Conservation (phyloP, 1,140 invertebrate genomes). For the Caerostris extrusa region DNA sequence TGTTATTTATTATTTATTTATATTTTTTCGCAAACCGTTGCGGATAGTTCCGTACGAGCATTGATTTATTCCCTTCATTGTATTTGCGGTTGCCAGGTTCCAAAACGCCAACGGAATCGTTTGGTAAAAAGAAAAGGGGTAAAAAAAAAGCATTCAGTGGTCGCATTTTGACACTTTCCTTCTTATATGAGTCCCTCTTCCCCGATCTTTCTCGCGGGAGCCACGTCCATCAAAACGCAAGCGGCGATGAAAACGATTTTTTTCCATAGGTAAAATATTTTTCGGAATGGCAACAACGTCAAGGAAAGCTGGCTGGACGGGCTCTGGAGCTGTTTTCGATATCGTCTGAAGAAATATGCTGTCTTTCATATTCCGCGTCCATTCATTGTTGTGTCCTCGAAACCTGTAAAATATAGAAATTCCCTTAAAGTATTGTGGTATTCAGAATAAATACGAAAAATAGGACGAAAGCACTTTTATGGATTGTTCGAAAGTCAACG, state of each 20-base stretch:
- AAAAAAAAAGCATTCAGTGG: slow-evolving; percentile 50
- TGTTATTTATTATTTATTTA: background rate
- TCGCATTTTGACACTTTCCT: slow-evolving; percentile 55
- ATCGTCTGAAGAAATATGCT: slow-evolving; percentile 41
- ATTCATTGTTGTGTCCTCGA: slow-evolving; percentile 2
- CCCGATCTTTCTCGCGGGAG: slow-evolving; percentile 12
- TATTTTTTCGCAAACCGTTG: background rate
- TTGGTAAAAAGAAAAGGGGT: background rate
- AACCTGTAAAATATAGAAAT: slow-evolving; percentile 36
- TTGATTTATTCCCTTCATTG: slow-evolving; percentile 63
- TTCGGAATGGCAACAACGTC: slow-evolving; percentile 39
- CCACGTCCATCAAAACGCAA: slow-evolving; percentile 51
- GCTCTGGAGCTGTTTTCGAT: slow-evolving; percentile 4
- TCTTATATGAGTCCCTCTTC: slow-evolving; percentile 47
- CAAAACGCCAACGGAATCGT: slow-evolving; percentile 58
- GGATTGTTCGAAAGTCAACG: background rate
- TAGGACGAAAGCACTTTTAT: background rate
- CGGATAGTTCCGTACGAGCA: slow-evolving; percentile 20
- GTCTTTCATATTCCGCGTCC: background rate
- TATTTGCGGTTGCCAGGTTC: slow-evolving; percentile 55
- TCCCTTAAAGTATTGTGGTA: background rate
- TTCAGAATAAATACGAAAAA: background rate
- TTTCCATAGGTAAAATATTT: slow-evolving; percentile 11
- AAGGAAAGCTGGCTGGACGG: slow-evolving; percentile 28
- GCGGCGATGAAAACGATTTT: slow-evolving; percentile 57